Evolutionary conservation across 2,797 vertebrate species (phyloP).

Genomic region (Acridotheres tristis): DNA sequence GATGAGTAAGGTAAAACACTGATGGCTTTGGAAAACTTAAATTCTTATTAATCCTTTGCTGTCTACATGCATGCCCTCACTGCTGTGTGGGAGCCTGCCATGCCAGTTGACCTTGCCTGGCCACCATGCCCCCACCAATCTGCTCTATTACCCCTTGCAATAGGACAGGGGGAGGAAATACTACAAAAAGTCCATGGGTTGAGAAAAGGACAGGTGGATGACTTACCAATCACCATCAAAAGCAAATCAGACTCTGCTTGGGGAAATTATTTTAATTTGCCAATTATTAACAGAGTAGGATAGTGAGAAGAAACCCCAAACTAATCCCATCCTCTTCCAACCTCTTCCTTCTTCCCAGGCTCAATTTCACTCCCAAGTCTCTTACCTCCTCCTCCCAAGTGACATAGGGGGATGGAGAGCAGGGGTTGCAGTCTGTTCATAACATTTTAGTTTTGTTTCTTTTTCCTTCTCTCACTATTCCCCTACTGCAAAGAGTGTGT

Average conservation of each 20-base stretch:
- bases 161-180: neutral
- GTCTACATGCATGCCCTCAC: neutral
- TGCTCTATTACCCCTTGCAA: neutral
- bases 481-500: neutral
- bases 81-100: neutral
- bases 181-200: neutral
- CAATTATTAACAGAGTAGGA: neutral
- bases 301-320: neutral
- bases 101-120: neutral
- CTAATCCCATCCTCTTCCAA: neutral
- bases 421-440: accelerated
- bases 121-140: neutral
- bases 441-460: neutral
- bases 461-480: neutral
- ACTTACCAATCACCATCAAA: neutral
- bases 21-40: neutral
- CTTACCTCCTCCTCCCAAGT: neutral
- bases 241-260: neutral
- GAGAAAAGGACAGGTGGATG: neutral
- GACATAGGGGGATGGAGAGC: neutral
- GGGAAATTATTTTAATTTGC: neutral
- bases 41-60: neutral
- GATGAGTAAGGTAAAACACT: neutral
- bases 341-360: neutral
- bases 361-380: neutral